Base-by-base conservation (phyloP, 2,113 vertebrate species). In the Apteryx owenii region DNA sequence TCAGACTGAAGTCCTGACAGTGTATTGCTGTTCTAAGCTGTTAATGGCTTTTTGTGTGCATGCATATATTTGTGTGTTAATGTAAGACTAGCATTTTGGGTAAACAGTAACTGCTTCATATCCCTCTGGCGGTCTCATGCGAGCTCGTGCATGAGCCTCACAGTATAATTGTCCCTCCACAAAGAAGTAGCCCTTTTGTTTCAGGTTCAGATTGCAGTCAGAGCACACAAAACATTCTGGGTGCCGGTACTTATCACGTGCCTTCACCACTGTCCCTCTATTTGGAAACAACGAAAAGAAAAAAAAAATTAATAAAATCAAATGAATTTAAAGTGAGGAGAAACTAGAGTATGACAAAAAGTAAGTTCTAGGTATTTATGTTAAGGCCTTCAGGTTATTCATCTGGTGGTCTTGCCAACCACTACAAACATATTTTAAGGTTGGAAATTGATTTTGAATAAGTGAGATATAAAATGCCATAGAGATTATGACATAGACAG, bases 171-270 rank as follows among this genome's bases (percentile, higher is more conserved):
- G 98, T 4, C 99, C 99, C 89, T 99, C 99, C 98, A 99, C 99
- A 15, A 99, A 99, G 98, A 99, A 99, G 94, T 99, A 99, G 61
- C 99, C 99, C 94, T 99, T 99, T 88, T 99, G 99, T 95, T 99
- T 99, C 92, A 99, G 98, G 98, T 99, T 99, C 96, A 99, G 97
- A 80, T 98, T 98, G 46, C 99, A 99, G 98, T 99, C 99, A 1
- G 99, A 98, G 66, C 99, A 99, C 95, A 99, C 99, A 14, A 99
- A 99, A 97, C 99, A 99, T 61, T 99, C 99, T 0, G 99, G 99
- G 65, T 99, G 99, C 62, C 98, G 98, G 92, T 98, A 99, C 84
- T 99, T 99, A 51, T 99, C 99, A 58, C 99, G 98, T 2, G 99
- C 99, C 95, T 99, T 99, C 95, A 99, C 99, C 20, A 99, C 99